Evolutionary conservation across 2,113 vertebrate genomes (phyloP), one percentile per base, ranked within the genome.

Genomic region (Tragelaphus scriptus): DNA sequence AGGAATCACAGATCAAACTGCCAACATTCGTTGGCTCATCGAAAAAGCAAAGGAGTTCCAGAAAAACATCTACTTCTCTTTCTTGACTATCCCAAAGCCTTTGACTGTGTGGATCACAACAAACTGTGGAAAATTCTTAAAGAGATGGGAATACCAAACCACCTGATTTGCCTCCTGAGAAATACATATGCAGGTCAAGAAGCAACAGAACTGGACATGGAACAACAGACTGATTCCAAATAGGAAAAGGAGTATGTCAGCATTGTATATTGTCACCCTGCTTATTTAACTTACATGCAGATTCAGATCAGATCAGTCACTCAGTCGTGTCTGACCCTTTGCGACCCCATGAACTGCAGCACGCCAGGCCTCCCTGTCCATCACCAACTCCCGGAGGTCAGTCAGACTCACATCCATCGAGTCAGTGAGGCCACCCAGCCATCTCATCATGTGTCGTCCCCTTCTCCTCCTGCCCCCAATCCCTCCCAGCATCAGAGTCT

Each of bases 251-350:
- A 11, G 4, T 21, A 21, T 0, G 0, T 71, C 17, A 71, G 0
- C 0, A 4, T 1, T 36, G n/a, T 71, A 36, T 36, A 71, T 21
- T 71, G n/a, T 71, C 65, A 71, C 9, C n/a, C 17, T 71, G n/a
- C 17, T 71, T 71, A 71, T 71, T 71, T 71, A 36, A 36, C n/a
- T 71, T 71, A 2, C 2, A 36, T 36, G 9, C 65, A 71, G 65
- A 36, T 3, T 44, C 40, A 44, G 40, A 44, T 4, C 40, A 44
- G 40, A 44, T 44, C 40, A 44, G 40, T 44, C 40, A 5, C 40
- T 44, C 40, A 44, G 40, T 44, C 40, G 40, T 44, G 40, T 44
- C 40, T 5, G 40, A 44, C 40, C 1, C 40, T 44, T 44, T 44
- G 40, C 40, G 5, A 44, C 40, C 40, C 40, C 40, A 44, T 44